Percentiles rank a stretch among this genome's conserved stretches.
Conservation (phyloP, 2,888 invertebrate genomes). For the Raillietiella orientalis region DNA sequence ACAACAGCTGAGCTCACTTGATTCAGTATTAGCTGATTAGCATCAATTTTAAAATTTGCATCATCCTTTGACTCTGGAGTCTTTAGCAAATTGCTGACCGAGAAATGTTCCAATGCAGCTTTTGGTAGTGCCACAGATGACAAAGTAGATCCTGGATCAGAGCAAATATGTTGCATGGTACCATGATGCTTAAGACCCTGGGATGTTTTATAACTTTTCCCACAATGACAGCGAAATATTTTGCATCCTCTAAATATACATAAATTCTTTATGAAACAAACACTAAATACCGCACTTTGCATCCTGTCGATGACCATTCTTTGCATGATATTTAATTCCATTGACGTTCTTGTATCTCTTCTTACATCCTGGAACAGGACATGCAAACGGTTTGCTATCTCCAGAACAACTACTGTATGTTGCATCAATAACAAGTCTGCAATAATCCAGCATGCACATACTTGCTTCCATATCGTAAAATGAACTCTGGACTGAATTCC, state of each 20-base stretch:
- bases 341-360: conserved; percentile 63
- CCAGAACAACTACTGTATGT: conserved; percentile 17
- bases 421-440: conserved; percentile 1
- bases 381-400: conserved; percentile 43
- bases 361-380: conserved; percentile 54
- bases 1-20: too few relatives aligned
- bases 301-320: conserved; percentile 54
- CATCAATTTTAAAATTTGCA: too few relatives aligned
- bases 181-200: conserved; percentile 43
- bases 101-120: too few relatives aligned
- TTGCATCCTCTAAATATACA: conserved; percentile 29
- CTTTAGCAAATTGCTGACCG: too few relatives aligned
- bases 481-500: conserved; percentile 43
- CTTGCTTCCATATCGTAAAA: conserved; percentile 35
- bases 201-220: conserved; percentile 49
- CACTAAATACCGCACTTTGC: conserved; percentile 20
- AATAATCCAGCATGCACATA: too few relatives aligned
- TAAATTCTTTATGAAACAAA: conserved; percentile 5
- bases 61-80: too few relatives aligned
- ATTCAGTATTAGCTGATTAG: too few relatives aligned
- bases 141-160: too few relatives aligned
- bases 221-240: conserved; percentile 48
- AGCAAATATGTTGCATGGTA: too few relatives aligned
- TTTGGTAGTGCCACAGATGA: too few relatives aligned
- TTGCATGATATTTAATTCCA: conserved; percentile 59